Evolutionary conservation across 2,113 vertebrate genomes (phyloP).

Genomic region (Gorsachius goisagi): DNA sequence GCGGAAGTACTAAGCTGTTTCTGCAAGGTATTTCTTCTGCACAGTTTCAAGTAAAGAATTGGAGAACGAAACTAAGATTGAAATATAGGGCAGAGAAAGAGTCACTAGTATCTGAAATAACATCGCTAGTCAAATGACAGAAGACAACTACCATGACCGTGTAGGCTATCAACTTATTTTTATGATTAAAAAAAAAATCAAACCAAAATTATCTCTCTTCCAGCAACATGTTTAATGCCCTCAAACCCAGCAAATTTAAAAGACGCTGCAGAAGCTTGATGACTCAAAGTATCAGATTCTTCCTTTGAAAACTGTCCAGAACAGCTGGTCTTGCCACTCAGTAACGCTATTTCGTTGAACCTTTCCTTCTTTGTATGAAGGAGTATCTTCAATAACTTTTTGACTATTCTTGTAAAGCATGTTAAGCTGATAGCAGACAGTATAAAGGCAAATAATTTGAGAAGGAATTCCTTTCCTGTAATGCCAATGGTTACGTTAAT

Average conservation of each 20-base stretch:
- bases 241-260: not conserved
- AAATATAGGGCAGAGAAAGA: not conserved
- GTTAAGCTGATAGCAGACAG: not conserved
- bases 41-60: not conserved
- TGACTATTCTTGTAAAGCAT: not conserved
- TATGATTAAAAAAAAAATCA: not conserved
- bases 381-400: not conserved
- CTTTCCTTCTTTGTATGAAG: not conserved
- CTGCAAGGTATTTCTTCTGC: not conserved
- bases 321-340: not conserved
- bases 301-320: not conserved
- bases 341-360: not conserved
- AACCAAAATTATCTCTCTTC: not conserved
- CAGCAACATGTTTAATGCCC: not conserved
- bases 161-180: not conserved
- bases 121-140: not conserved
- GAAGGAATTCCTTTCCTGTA: not conserved
- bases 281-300: not conserved
- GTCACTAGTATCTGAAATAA: not conserved
- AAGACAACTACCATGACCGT: not conserved
- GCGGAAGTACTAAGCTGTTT: not conserved
- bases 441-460: not conserved
- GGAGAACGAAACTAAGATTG: not conserved
- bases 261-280: not conserved
- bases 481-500: not conserved